A percentile compares a stretch with the other conserved stretches of the same genome.
Conservation (phyloP, 2,797 vertebrate genomes). For the Malurus splendens region DNA sequence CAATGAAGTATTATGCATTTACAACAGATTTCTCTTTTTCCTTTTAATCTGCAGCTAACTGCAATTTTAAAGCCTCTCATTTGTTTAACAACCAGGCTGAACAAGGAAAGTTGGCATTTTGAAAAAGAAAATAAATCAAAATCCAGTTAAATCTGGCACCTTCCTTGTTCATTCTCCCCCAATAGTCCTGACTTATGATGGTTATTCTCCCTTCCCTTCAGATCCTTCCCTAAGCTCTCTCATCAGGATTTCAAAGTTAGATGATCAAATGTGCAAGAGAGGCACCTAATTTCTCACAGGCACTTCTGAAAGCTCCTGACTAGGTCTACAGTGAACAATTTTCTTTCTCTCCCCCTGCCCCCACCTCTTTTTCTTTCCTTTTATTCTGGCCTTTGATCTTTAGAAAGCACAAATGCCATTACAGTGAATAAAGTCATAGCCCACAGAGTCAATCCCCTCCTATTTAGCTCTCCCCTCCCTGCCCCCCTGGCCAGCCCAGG, state of each 20-base stretch:
- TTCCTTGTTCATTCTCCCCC: background rate
- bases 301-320: conserved; percentile 39
- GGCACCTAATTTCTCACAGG: conserved; percentile 53
- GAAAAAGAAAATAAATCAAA: background rate
- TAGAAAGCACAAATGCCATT: conserved; percentile 45
- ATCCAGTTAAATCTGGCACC: background rate
- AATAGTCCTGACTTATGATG: background rate
- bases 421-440: conserved; percentile 55
- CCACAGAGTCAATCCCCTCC: conserved; percentile 44
- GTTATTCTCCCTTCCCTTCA: background rate
- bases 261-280: conserved; percentile 10
- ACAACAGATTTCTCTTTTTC: background rate
- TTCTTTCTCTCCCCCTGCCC: conserved; percentile 5
- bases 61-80: background rate
- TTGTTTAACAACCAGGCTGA: background rate
- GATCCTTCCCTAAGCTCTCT: conserved; percentile 4
- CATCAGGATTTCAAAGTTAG: conserved; percentile 49
- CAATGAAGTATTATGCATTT: background rate
- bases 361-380: background rate
- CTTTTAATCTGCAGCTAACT: background rate
- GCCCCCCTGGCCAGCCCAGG: background rate
- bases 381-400: conserved; percentile 56
- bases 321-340: background rate
- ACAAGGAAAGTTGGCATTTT: background rate
- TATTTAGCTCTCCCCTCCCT: conserved; percentile 14